Conservation (phyloP, 2,888 invertebrate genomes). For the Hyposoter dolosus region DNA sequence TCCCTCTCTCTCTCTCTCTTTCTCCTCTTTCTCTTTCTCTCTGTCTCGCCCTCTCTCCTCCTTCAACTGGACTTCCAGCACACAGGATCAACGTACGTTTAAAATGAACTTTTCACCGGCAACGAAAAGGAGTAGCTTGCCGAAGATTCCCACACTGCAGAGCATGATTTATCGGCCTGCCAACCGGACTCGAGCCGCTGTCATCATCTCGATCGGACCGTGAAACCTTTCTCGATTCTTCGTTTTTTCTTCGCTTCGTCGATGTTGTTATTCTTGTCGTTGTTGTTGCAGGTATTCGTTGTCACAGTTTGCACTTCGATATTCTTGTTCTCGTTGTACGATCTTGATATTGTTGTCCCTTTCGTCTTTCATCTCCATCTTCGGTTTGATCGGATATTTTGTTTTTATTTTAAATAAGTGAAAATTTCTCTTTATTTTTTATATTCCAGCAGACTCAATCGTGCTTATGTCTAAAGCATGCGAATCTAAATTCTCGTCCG, state of each 20-base stretch:
- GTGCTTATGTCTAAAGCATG: too few relatives aligned
- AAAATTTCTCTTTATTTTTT: not conserved
- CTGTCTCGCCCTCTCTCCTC: not conserved
- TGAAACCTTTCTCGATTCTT: conserved; percentile 71
- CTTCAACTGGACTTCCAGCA: not conserved
- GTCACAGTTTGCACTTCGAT: not conserved
- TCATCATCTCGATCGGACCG: conserved; percentile 80
- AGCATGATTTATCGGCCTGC: conserved; percentile 82
- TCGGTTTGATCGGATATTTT: not conserved
- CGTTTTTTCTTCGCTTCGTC: conserved; percentile 29
- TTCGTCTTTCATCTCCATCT: not conserved
- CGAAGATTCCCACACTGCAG: conserved; percentile 78
- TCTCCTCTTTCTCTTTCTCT: not conserved
- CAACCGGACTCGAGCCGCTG: conserved; percentile 80
- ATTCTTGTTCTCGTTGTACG: conserved; percentile 1
- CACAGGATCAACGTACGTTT: conserved; percentile 5
- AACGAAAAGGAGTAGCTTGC: conserved; percentile 62
- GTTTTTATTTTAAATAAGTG: not conserved
- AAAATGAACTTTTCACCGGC: conserved; percentile 72
- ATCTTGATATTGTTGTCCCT: not conserved
- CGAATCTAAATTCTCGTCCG: too few relatives aligned
- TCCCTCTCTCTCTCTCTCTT: not conserved
- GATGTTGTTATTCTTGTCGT: conserved; percentile 33
- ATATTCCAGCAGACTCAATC: too few relatives aligned
- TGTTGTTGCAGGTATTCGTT: not conserved